Percentiles rank a stretch among this genome's conserved stretches.
phyloP scores from a whole-genome alignment of 2,113 vertebrate genomes.

The Hiodon tergisus region DNA sequence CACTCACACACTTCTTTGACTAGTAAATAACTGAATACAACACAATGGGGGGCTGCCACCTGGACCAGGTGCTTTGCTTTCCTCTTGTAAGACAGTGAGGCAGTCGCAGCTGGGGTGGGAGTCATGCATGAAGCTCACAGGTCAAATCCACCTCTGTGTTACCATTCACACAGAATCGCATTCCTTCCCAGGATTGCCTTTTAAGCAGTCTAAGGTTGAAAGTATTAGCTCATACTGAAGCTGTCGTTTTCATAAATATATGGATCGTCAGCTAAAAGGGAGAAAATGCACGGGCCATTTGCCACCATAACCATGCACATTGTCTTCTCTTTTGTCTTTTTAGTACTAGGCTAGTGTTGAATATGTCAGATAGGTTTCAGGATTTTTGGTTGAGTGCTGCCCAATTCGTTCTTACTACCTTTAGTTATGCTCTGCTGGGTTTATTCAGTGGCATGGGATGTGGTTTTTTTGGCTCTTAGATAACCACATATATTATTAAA shows the following conservation, averaged over 20 bases:
- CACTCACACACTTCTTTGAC: slow-evolving; percentile 40
- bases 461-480: slow-evolving; percentile 11
- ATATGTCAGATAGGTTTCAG: neutral
- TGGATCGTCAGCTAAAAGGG: slow-evolving; percentile 5
- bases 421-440: neutral
- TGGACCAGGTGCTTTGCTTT: slow-evolving; percentile 7
- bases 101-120: slow-evolving; percentile 4
- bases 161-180: neutral
- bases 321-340: neutral
- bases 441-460: neutral
- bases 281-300: neutral
- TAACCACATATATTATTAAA: slow-evolving; percentile 1
- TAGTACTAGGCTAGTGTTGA: neutral
- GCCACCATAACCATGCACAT: neutral
- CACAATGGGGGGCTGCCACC: slow-evolving; percentile 20
- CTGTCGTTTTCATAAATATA: slow-evolving; percentile 1
- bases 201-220: slow-evolving; percentile 7
- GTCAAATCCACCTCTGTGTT: neutral
- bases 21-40: slow-evolving; percentile 31
- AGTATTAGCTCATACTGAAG: slow-evolving; percentile 2
- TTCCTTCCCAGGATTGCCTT: neutral
- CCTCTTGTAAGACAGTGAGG: neutral
- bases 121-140: neutral
- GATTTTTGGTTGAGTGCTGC: neutral
- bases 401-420: neutral